phyloP scores from a whole-genome alignment of 2,888 invertebrate genomes.

The Himalopsyche kuldschensis region DNA sequence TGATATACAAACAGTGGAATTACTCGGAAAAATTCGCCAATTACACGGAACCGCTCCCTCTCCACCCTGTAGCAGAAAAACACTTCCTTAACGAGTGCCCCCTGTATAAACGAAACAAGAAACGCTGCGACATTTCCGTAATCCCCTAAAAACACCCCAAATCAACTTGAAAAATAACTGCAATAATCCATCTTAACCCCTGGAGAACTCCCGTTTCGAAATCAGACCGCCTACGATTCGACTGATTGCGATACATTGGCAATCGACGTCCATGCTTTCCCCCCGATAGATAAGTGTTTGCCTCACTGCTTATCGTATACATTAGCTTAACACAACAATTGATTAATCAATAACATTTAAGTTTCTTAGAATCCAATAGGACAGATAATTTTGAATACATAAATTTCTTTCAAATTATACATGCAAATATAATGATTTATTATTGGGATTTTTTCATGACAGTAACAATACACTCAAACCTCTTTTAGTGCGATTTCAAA shows the following conservation, averaged over 20 bases:
- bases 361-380: too few species aligned
- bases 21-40: neutral
- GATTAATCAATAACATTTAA: too few species aligned
- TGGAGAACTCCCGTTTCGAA: neutral
- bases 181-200: slow-evolving; percentile 24
- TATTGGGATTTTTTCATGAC: too few species aligned
- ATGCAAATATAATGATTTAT: too few species aligned
- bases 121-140: slow-evolving; percentile 1
- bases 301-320: neutral
- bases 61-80: neutral
- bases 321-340: too few species aligned
- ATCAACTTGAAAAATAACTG: slow-evolving; percentile 32
- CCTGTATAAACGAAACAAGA: neutral
- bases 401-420: too few species aligned
- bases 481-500: too few species aligned
- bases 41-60: neutral
- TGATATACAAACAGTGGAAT: neutral
- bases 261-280: slow-evolving; percentile 12
- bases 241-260: slow-evolving; percentile 21
- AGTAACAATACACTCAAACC: too few species aligned
- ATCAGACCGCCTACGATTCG: neutral
- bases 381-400: too few species aligned
- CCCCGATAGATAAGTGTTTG: neutral
- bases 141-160: slow-evolving; percentile 1
- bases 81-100: neutral